Conservation (phyloP, 92 coral and sea anemone genomes). For the Epizoanthus rinbou region DNA sequence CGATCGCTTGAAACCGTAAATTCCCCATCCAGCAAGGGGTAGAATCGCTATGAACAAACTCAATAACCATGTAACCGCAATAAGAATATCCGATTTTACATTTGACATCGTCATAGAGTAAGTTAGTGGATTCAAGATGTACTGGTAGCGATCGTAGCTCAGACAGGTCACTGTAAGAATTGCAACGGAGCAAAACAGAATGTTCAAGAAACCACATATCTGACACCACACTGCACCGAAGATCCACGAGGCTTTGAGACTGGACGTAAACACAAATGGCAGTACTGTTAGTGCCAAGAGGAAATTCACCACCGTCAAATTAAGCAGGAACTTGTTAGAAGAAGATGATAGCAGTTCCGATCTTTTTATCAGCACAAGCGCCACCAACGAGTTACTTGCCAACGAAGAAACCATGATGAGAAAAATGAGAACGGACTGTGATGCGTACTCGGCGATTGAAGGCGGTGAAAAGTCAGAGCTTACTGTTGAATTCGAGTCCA, state of each 20-base stretch:
- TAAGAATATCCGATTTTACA: constrained; percentile 64
- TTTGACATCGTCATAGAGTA: constrained; percentile 86
- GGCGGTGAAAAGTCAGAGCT: constrained; percentile 7
- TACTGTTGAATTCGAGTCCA: constrained; percentile 27
- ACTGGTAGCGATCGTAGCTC: constrained; percentile 94
- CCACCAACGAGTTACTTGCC: constrained; percentile 83
- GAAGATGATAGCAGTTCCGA: constrained; percentile 75
- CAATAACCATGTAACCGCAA: constrained; percentile 73
- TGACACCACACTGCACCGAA: constrained; percentile 88
- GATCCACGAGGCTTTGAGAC: constrained; percentile 71
- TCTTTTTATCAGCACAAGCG: constrained; percentile 68
- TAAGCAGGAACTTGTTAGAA: constrained; percentile 85
- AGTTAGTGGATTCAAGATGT: constrained; percentile 84
- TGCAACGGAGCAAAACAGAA: constrained; percentile 74
- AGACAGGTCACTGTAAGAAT: constrained; percentile 79
- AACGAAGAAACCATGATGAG: constrained; percentile 71
- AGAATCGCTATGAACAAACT: constrained; percentile 83
- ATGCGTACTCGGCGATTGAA: constrained; percentile 38
- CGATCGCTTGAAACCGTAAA: constrained; percentile 75
- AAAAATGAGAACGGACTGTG: constrained; percentile 66
- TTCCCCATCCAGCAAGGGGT: constrained; percentile 97
- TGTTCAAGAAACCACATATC: constrained; percentile 77
- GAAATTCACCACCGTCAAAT: constrained; percentile 80
- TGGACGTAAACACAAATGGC: constrained; percentile 84
- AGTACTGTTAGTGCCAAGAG: constrained; percentile 66